These are phyloP conservation scores for Noctua pronuba DNA, from an alignment of 2,888 invertebrate species.

Conservation along the genomic window DNA sequence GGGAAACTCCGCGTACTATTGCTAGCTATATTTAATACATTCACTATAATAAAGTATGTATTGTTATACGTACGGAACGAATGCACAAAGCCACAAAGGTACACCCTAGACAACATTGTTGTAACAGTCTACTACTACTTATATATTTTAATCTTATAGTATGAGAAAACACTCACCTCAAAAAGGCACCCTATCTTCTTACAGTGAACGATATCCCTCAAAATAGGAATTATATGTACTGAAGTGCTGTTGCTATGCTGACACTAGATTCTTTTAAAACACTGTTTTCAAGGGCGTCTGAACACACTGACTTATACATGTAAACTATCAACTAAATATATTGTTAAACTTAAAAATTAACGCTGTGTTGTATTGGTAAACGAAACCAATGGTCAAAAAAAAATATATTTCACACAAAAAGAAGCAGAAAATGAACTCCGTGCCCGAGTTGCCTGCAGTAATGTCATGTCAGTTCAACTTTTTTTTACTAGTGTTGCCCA, in stretches of 20 bases:
- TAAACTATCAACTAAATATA: slow-evolving; percentile 65
- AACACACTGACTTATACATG: slow-evolving; percentile 73
- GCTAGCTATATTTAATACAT: slow-evolving; percentile 57
- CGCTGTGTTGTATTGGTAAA: slow-evolving; percentile 63
- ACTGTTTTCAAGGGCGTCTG: slow-evolving; percentile 88
- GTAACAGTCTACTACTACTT: slow-evolving; percentile 7
- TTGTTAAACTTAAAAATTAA: slow-evolving; percentile 63
- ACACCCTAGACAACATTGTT: slow-evolving; percentile 26
- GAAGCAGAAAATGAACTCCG: slow-evolving; percentile 76
- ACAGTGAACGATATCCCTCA: slow-evolving; percentile 74
- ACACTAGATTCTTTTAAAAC: slow-evolving; percentile 86
- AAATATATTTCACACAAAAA: slow-evolving; percentile 73
- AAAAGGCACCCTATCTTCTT: slow-evolving; percentile 78
- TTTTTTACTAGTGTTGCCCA: slow-evolving; percentile 59
- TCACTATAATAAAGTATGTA: slow-evolving; percentile 54
- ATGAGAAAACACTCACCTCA: slow-evolving; percentile 78
- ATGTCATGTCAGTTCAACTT: slow-evolving; percentile 77
- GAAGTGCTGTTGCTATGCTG: slow-evolving; percentile 89
- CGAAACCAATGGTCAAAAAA: slow-evolving; percentile 70
- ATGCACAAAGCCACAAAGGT: slow-evolving; percentile 72
- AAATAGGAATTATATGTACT: slow-evolving; percentile 80
- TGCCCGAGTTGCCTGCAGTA: slow-evolving; percentile 72
- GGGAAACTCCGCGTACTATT: slow-evolving; percentile 32
- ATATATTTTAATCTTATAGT: slow-evolving; percentile 18
- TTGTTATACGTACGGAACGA: slow-evolving; percentile 59